Percentiles rank a stretch among this genome's conserved stretches.
phyloP scores from a whole-genome alignment of 1,140 invertebrate species.

The Achatina immaculata region DNA sequence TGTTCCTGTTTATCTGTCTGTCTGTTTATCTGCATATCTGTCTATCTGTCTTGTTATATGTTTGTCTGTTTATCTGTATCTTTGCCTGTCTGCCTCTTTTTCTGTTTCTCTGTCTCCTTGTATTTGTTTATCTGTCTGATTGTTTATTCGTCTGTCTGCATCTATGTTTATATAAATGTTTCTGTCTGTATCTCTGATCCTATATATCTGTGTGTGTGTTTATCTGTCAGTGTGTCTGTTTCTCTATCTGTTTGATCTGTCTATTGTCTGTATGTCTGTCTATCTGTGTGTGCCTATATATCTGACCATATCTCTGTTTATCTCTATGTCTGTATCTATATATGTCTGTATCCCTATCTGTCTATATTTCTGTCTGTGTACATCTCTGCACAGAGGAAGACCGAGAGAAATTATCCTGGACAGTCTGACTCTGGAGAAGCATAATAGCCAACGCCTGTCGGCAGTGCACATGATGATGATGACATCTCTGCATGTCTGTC shows the following conservation, averaged over 20 bases:
- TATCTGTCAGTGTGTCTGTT: not conserved
- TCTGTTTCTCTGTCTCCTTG: not conserved
- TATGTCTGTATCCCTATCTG: not conserved
- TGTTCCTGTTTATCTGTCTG: conserved; percentile 5
- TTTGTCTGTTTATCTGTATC: not conserved
- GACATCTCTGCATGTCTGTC: conserved; percentile 14
- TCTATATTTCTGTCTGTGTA: not conserved
- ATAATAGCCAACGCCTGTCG: no score
- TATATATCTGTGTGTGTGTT: not conserved
- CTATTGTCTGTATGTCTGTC: conserved; percentile 5
- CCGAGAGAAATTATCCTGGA: no score
- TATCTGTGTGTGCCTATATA: no score
- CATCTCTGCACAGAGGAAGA: no score
- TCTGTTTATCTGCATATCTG: conserved; percentile 1
- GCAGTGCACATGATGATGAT: no score
- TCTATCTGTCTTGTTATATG: not conserved
- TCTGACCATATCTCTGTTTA: not conserved
- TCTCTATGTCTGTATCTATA: not conserved
- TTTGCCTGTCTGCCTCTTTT: not conserved
- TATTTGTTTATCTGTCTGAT: no score
- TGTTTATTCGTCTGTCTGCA: no score
- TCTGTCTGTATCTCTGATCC: no score
- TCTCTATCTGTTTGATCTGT: conserved; percentile 2
- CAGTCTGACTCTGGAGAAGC: not conserved
- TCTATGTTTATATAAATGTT: no score